These are phyloP conservation scores for Limonius californicus DNA, from an alignment of 1,140 invertebrate species.

Conservation along the genomic window DNA sequence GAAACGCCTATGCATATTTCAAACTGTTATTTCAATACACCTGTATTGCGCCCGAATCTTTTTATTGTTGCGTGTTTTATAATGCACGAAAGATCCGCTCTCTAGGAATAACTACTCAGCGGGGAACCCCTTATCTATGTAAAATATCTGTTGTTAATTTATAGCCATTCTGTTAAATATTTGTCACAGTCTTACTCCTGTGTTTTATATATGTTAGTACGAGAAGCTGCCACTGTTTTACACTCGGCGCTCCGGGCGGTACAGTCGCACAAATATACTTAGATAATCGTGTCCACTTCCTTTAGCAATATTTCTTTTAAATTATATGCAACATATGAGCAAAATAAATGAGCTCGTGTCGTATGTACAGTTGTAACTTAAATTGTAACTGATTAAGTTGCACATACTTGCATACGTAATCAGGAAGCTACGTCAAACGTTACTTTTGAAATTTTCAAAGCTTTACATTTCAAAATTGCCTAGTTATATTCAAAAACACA, in stretches of 20 bases:
- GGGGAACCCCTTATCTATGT: constrained; percentile 32
- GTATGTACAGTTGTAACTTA: not conserved
- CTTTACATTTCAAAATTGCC: no score
- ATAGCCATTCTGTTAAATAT: constrained; percentile 40
- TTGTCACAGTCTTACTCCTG: constrained; percentile 41
- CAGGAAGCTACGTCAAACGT: no score
- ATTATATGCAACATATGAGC: not conserved
- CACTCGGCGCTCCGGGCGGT: constrained; percentile 34
- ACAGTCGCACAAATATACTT: constrained; percentile 27
- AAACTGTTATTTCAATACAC: not conserved
- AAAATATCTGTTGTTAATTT: constrained; percentile 40
- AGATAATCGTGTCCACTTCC: constrained; percentile 1
- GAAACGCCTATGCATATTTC: constrained; percentile 8
- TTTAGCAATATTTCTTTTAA: constrained; percentile 8
- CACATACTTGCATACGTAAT: no score
- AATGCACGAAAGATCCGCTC: constrained; percentile 14
- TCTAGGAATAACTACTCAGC: constrained; percentile 30
- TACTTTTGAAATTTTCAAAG: no score
- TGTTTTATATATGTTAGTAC: constrained; percentile 42
- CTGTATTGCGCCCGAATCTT: not conserved
- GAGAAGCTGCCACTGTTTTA: constrained; percentile 43
- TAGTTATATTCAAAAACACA: no score
- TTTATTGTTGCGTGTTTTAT: not conserved
- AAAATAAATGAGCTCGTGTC: not conserved
- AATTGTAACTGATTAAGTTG: no score